Evolutionary conservation across 2,888 invertebrate genomes (phyloP), one percentile per base, ranked within the genome.

Genomic region (Zootermopsis nevadensis): DNA sequence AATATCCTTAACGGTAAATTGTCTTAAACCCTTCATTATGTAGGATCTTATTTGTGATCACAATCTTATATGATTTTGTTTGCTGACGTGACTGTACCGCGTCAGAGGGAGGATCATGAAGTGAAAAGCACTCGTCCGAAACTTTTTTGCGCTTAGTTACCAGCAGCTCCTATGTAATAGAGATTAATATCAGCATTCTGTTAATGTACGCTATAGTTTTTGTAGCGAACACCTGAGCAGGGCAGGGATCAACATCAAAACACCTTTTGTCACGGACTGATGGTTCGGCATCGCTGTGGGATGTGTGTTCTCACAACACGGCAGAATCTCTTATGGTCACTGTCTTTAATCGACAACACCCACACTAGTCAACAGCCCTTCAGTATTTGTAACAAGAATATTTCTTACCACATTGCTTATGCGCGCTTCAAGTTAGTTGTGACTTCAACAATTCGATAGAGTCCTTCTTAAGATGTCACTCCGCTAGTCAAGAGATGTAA

Each of bases 91-190:
- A 77, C 53, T 60, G 79, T 79, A 66, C 66, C 72, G 24, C 24
- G 27, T 77, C 77, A 53, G 31, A 60, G 35, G 79, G 79, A 60
- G 35, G 79, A 66, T 79, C 79, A 66, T 79, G 79, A 66, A 79
- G 66, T 79, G 60, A 79, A 77, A 79, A 60, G 38, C 79, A 66
- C 79, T 66, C 38, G 79, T 35, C 60, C 66, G 79, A 60, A 48
- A 55, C 77, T 77, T 33, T n/a, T 77, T 77, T 77, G 77, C 6
- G 30, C 55, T 8, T 8, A 35, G 24, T 10, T 19, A 77, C 30
- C 60, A 60, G 79, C 55, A 79, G 79, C 60, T 72, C 8, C 74
- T 38, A 22, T 66, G 53, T 53, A 77, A 53, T 77, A 77, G 53
- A 77, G 79, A 79, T 79, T 35, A 48, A n/a, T 66, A 79, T 79